These are phyloP conservation scores for Holacanthus passer DNA, from an alignment of 2,113 vertebrate species.

Conservation along the genomic window DNA sequence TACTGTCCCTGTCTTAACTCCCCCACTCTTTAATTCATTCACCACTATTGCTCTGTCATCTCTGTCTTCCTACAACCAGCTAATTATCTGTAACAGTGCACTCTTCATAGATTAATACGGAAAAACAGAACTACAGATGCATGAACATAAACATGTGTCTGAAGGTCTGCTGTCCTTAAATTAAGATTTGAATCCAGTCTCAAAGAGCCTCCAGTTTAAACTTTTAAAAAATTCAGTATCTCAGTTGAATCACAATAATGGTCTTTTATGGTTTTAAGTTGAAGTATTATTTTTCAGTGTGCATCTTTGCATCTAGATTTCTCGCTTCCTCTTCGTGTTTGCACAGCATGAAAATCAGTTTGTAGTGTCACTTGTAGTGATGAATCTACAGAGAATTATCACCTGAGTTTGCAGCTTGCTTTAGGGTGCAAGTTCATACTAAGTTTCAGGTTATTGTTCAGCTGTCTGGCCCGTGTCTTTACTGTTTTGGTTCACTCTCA, in stretches of 20 bases:
- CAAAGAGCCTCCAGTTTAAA: neutral
- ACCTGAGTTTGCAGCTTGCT: neutral
- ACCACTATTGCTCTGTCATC: neutral
- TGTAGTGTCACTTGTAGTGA: neutral
- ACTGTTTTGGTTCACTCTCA: neutral
- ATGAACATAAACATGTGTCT: neutral
- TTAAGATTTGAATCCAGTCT: neutral
- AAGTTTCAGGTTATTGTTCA: neutral
- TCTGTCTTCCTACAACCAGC: neutral
- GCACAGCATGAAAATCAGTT: neutral
- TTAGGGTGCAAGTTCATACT: no score
- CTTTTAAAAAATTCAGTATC: no score
- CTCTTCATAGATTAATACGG: neutral
- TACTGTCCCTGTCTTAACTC: neutral
- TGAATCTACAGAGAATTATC: neutral
- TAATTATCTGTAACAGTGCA: neutral
- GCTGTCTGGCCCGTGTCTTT: neutral
- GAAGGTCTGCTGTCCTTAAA: neutral
- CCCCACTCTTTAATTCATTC: conserved; percentile 19
- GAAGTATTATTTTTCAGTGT: no score
- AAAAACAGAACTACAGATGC: neutral
- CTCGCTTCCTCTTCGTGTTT: no score
- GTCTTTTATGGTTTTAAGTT: neutral
- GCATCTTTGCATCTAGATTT: no score
- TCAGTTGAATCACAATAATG: neutral